A percentile compares a stretch with the other conserved stretches of the same genome.
Conservation (phyloP, 2,797 vertebrate genomes). For the Falco rusticolus region DNA sequence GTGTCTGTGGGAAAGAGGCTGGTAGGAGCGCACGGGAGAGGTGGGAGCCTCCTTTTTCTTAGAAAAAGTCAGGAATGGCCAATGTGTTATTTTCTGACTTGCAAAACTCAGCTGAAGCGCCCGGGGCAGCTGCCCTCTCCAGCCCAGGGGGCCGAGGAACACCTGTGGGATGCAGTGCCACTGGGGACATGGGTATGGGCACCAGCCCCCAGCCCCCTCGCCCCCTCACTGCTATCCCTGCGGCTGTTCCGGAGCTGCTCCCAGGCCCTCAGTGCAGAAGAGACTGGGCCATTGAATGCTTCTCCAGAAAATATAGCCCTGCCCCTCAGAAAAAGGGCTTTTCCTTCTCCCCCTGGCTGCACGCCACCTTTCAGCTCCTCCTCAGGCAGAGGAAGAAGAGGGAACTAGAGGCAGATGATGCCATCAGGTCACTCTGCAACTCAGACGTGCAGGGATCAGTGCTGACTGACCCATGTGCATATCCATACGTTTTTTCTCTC, state of each 20-base stretch:
- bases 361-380: not conserved
- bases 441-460: not conserved
- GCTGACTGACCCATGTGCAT: not conserved
- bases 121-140: accelerated
- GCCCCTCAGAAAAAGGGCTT: not conserved
- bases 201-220: not conserved
- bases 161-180: not conserved
- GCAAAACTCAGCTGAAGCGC: not conserved
- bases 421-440: not conserved
- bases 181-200: accelerated
- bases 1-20: not conserved
- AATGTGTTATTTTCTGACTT: not conserved
- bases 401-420: not conserved
- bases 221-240: not conserved
- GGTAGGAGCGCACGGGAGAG: not conserved
- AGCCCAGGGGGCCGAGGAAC: not conserved
- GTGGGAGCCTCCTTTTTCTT: not conserved
- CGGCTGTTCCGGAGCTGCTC: not conserved
- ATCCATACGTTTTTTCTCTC: not conserved
- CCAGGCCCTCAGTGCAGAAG: not conserved
- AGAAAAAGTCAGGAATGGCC: not conserved
- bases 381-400: not conserved
- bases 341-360: not conserved
- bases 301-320: not conserved
- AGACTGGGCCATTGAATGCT: not conserved